Evolutionary conservation across 2,888 invertebrate genomes (phyloP), one percentile per base, ranked within the genome.

Genomic region (Philhelius pedissequus): DNA sequence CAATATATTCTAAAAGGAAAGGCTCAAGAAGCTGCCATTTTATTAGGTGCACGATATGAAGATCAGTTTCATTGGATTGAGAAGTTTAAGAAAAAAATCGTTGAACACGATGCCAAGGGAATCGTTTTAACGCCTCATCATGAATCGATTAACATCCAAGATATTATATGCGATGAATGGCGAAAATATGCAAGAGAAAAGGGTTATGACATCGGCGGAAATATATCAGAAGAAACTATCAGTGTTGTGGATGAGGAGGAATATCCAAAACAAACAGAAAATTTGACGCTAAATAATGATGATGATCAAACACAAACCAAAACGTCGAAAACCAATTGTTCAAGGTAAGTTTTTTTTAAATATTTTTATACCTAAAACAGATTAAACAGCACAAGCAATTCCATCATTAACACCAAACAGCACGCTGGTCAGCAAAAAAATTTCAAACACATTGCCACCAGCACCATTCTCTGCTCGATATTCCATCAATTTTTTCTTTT

Each of bases 111-210:
- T 25, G 25, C n/a, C 8, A 38, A 25, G 4, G 58, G 38, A 25
- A 6, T 58, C 3, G 22, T 38, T 25, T 58, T 58, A 6, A 25
- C 22, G 2, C 1, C n/a, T 2, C 0, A 2, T 4, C 38, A 8
- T 15, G n/a, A 58, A n/a, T 58, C 58, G 9, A n/a, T 66, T 13
- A 32, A 3, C 9, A 13, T 66, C 0, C 22, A 18, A 2, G 64
- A 66, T n/a, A 66, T 66, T 5, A 32, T 66, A 13, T 4, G 9
- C 4, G 64, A 66, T 1, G 64, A 66, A n/a, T 66, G 64, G 64
- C 64, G 48, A 22, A 32, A 20, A 18, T 66, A 48, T 66, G 27
- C 20, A 4, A n/a, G 9, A 4, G 13, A 2, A 6, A 22, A 38
- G 11, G 58, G 38, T 15, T 25, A 38, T 9, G 38, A 58, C 9